Conservation (phyloP, 37 sponge, comb jelly and placozoan genomes). For the Cliona cf. orientalis region DNA sequence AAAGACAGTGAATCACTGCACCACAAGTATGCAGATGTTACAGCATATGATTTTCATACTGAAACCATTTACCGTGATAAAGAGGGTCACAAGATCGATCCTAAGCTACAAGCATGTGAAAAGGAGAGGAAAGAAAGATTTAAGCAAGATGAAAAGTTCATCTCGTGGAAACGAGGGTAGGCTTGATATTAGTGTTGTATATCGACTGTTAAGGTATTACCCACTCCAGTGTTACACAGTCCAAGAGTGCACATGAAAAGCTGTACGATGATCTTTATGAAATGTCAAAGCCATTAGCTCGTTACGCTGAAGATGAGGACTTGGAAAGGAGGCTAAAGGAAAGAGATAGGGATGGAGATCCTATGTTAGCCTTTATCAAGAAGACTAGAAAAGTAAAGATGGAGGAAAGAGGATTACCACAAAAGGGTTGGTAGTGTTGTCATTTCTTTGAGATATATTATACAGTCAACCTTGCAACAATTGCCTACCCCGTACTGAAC, state of each 20-base stretch:
- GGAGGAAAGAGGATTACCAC: no score
- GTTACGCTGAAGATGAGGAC: slow-evolving; percentile 92
- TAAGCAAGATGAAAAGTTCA: slow-evolving; percentile 77
- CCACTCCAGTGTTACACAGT: slow-evolving; percentile 72
- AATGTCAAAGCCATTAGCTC: slow-evolving; percentile 93
- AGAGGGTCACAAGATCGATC: slow-evolving; percentile 77
- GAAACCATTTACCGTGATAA: slow-evolving; percentile 91
- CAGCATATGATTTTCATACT: slow-evolving; percentile 51
- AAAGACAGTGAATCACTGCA: slow-evolving; percentile 9
- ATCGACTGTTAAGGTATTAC: not conserved
- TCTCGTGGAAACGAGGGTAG: slow-evolving; percentile 94
- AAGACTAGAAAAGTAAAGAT: no score
- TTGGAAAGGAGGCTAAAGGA: slow-evolving; percentile 82
- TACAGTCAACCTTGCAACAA: no score
- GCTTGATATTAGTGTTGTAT: no score
- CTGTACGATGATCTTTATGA: slow-evolving; percentile 81
- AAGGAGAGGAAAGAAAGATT: slow-evolving; percentile 66
- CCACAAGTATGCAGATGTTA: slow-evolving; percentile 37
- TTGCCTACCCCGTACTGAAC: no score
- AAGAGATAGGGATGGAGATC: slow-evolving; percentile 84
- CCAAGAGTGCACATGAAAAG: slow-evolving; percentile 64
- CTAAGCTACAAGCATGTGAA: slow-evolving; percentile 58
- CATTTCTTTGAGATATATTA: no score
- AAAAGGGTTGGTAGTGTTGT: no score
- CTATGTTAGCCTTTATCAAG: slow-evolving; percentile 84